These are phyloP conservation scores for Melospiza melodia DNA, from an alignment of 2,113 vertebrate species.

Conservation along the genomic window DNA sequence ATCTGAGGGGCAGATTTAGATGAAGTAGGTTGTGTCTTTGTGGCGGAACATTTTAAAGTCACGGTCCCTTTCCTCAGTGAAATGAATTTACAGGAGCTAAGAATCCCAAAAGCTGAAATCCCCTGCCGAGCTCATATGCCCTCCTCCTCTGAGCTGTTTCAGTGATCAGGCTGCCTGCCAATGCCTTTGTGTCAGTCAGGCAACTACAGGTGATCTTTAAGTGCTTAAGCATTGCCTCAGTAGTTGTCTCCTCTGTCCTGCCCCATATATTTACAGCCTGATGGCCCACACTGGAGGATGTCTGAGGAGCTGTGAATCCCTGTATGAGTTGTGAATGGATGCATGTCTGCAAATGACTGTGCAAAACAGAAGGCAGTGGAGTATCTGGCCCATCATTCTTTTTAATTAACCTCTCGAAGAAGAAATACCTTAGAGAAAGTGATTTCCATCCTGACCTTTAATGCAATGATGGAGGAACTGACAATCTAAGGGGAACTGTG, in stretches of 20 bases:
- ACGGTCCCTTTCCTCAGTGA: background rate
- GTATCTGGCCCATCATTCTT: background rate
- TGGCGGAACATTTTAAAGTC: background rate
- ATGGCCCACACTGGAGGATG: background rate
- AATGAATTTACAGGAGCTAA: background rate
- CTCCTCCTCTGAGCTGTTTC: background rate
- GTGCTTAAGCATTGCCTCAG: background rate
- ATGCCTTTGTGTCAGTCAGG: background rate
- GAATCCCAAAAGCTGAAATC: background rate
- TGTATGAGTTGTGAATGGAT: background rate
- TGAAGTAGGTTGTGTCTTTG: background rate
- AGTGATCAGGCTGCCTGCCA: background rate
- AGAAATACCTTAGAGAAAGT: background rate
- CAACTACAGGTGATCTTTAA: background rate
- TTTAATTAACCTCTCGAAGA: slow-evolving; percentile 2
- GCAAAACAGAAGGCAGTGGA: background rate
- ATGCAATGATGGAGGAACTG: background rate
- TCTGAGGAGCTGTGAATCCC: background rate
- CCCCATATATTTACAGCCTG: background rate
- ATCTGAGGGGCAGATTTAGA: background rate
- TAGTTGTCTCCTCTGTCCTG: background rate
- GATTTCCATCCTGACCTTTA: background rate
- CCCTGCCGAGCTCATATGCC: background rate
- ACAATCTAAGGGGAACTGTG: background rate
- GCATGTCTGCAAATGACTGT: background rate